A percentile compares a stretch with the other conserved stretches of the same genome.
Evolutionary conservation across 2,797 vertebrate species (phyloP).

Genomic region (Hephaestus fuliginosus): DNA sequence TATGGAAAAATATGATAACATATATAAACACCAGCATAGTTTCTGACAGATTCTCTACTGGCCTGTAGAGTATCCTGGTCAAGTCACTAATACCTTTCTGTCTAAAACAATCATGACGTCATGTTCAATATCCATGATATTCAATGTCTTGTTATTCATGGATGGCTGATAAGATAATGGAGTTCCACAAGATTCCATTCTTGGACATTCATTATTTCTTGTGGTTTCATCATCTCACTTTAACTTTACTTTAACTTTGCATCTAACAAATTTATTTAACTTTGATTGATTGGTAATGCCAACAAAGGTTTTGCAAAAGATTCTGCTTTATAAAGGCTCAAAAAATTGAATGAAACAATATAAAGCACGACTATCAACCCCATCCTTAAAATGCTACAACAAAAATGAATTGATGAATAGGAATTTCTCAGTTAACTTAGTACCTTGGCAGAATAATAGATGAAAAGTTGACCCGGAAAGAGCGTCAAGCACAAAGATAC

Average conservation of each 20-base stretch:
- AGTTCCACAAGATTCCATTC: slow-evolving; percentile 3
- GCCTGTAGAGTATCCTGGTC: neutral
- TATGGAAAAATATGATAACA: neutral
- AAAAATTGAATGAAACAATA: neutral
- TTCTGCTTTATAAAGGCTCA: neutral
- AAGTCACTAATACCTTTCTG: neutral
- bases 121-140: neutral
- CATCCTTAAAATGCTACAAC: neutral
- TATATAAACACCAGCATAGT: neutral
- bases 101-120: neutral
- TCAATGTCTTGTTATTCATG: neutral
- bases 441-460: neutral
- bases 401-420: neutral
- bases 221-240: neutral
- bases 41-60: neutral
- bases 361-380: neutral
- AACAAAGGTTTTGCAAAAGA: neutral
- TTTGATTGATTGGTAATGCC: neutral
- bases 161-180: neutral
- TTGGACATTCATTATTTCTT: slow-evolving; percentile 4
- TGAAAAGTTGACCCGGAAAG: neutral
- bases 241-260: neutral
- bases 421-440: neutral
- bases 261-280: neutral
- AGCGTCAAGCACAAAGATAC: neutral